phyloP scores from a whole-genome alignment of 2,888 invertebrate species.

The Ligdia adustata region DNA sequence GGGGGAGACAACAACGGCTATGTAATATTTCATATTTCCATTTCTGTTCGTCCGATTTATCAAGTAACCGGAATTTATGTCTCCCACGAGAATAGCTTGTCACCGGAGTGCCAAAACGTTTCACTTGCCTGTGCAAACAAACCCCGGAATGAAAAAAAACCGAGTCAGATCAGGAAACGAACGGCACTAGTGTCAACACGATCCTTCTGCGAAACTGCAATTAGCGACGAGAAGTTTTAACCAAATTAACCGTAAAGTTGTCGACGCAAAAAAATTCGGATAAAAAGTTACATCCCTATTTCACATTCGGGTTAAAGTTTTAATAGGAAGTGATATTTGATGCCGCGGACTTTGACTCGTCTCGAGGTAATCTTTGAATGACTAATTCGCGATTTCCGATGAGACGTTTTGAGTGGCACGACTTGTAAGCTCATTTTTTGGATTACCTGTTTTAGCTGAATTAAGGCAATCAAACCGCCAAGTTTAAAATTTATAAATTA shows the following conservation, averaged over 20 bases:
- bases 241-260: conserved; percentile 38
- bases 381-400: background rate
- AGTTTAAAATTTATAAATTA: no score
- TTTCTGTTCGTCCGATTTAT: conserved; percentile 8
- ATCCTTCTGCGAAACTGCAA: conserved; percentile 71
- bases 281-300: conserved; percentile 9
- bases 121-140: conserved; percentile 53
- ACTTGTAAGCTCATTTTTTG: no score
- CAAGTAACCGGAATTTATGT: conserved; percentile 45
- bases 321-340: conserved; percentile 10
- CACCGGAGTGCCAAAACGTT: conserved; percentile 57
- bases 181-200: conserved; percentile 61
- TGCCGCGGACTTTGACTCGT: conserved; percentile 6
- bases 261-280: conserved; percentile 18
- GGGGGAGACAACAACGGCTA: background rate
- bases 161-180: conserved; percentile 60
- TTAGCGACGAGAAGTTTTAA: conserved; percentile 47
- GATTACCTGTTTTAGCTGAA: no score
- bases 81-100: conserved; percentile 49
- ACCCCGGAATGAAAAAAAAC: conserved; percentile 49
- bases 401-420: background rate
- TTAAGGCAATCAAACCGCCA: no score
- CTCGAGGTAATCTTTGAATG: conserved; percentile 8
- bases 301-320: conserved; percentile 5
- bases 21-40: conserved; percentile 16